These are phyloP conservation scores for Scrobipalpa atriplicella DNA, from an alignment of 2,888 invertebrate genomes.

Conservation along the genomic window DNA sequence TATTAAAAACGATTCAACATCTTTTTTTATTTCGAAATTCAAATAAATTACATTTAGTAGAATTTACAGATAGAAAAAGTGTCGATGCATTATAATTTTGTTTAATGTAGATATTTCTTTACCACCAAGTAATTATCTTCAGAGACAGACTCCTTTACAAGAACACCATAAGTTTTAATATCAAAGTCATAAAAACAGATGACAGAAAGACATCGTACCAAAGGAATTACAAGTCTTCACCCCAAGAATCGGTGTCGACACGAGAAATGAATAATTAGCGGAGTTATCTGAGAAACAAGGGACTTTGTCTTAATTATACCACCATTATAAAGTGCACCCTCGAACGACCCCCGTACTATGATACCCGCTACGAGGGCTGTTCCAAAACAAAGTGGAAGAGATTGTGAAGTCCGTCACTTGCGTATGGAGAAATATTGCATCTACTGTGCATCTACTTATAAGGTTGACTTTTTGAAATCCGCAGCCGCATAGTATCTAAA, in stretches of 20 bases:
- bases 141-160: background rate
- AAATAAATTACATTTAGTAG: too few species aligned
- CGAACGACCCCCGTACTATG: slow-evolving; percentile 58
- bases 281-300: slow-evolving; percentile 68
- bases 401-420: background rate
- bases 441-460: too few species aligned
- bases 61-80: too few species aligned
- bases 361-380: slow-evolving; percentile 52
- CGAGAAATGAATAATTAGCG: slow-evolving; percentile 74
- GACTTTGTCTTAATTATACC: slow-evolving; percentile 78
- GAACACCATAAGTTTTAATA: background rate
- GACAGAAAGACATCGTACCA: slow-evolving; percentile 31
- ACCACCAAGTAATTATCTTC: background rate
- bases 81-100: too few species aligned
- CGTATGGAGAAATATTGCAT: too few species aligned
- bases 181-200: background rate
- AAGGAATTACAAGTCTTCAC: slow-evolving; percentile 65
- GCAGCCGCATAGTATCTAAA: too few species aligned
- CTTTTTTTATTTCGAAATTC: background rate
- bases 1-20: background rate
- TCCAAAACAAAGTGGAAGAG: background rate
- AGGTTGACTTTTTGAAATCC: too few species aligned
- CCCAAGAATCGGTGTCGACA: slow-evolving; percentile 65
- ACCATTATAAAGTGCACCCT: slow-evolving; percentile 72
- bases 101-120: too few species aligned